These are phyloP conservation scores for Nylanderia fulva DNA, from an alignment of 1,140 invertebrate species.

Conservation along the genomic window DNA sequence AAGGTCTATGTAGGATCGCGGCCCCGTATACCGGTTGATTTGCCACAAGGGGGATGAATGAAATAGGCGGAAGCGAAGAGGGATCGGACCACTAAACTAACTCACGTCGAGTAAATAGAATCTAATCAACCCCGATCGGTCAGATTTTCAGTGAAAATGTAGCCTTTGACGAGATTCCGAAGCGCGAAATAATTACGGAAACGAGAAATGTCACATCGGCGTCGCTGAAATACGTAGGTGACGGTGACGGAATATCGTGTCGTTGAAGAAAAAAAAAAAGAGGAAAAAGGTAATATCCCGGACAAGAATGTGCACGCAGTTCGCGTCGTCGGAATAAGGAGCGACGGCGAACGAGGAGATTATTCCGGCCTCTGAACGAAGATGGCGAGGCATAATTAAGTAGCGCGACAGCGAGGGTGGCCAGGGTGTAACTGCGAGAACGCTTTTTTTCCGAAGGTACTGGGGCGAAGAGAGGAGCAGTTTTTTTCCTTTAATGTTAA, in stretches of 20 bases:
- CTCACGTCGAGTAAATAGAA: constrained; percentile 84
- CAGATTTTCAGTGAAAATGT: constrained; percentile 83
- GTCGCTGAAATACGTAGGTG: constrained; percentile 18
- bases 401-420: constrained; percentile 77
- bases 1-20: constrained; percentile 70
- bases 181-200: not conserved
- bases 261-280: constrained; percentile 4
- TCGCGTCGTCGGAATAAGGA: constrained; percentile 56
- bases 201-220: not conserved
- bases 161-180: constrained; percentile 63
- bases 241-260: constrained; percentile 11
- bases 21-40: constrained; percentile 84
- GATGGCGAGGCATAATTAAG: constrained; percentile 82
- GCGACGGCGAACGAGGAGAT: constrained; percentile 33
- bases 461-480: constrained; percentile 12
- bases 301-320: constrained; percentile 50
- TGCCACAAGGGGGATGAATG: constrained; percentile 84
- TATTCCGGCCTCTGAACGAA: constrained; percentile 49
- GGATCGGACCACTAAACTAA: constrained; percentile 82
- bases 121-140: constrained; percentile 85
- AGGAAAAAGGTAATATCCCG: constrained; percentile 46
- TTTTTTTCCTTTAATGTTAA: constrained; percentile 70
- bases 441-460: constrained; percentile 22
- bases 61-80: constrained; percentile 81
- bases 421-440: constrained; percentile 70